phyloP scores from a whole-genome alignment of 1,140 invertebrate genomes.

The Drosophila malerkotliana region DNA sequence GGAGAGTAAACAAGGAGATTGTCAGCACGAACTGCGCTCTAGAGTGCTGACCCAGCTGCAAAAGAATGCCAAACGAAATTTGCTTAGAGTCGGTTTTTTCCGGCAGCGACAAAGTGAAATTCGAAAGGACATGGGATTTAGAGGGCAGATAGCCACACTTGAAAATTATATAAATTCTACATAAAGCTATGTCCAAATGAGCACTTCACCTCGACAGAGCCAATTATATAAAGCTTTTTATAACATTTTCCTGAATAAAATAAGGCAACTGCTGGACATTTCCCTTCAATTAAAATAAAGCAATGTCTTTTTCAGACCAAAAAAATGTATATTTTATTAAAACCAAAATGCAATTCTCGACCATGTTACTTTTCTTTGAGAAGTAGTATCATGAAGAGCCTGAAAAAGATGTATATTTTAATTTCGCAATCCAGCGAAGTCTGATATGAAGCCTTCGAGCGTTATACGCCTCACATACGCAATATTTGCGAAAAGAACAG shows the following conservation, averaged over 20 bases:
- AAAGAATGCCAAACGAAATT: slow-evolving; percentile 38
- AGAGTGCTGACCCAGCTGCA: slow-evolving; percentile 49
- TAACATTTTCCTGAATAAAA: not conserved
- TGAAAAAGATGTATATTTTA: slow-evolving; percentile 2
- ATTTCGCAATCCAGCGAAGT: slow-evolving; percentile 13
- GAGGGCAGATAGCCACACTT: slow-evolving; percentile 1
- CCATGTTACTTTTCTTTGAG: no score
- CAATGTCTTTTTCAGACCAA: no score
- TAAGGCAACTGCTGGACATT: not conserved
- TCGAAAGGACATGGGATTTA: slow-evolving; percentile 2
- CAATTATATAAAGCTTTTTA: slow-evolving; percentile 1
- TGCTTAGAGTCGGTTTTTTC: slow-evolving; percentile 29
- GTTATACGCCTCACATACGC: not conserved
- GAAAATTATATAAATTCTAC: not conserved
- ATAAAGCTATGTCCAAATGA: not conserved
- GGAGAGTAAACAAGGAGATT: slow-evolving; percentile 35
- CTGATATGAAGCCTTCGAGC: slow-evolving; percentile 18
- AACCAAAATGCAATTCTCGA: no score
- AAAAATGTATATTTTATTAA: no score
- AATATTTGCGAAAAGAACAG: slow-evolving; percentile 26
- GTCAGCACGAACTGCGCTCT: slow-evolving; percentile 40
- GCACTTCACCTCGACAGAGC: not conserved
- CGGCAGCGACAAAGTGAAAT: slow-evolving; percentile 7
- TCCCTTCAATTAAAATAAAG: not conserved
- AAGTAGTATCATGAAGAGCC: no score